Percentiles rank a stretch among this genome's conserved stretches.
Conservation (phyloP, 2,113 vertebrate genomes). For the Pterocles orientalis region DNA sequence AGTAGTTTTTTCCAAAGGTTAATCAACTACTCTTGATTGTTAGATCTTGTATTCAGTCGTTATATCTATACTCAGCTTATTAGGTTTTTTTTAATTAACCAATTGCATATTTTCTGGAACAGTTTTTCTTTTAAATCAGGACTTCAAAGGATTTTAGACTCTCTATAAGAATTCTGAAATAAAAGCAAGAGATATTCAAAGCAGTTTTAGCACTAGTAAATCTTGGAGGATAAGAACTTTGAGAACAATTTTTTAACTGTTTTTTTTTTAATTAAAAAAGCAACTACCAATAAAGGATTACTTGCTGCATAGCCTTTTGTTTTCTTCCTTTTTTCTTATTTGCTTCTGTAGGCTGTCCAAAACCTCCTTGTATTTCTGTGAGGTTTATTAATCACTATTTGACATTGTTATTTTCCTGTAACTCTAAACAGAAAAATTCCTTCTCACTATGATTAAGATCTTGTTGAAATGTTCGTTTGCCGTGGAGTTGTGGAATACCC, state of each 20-base stretch:
- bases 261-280: background rate
- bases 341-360: background rate
- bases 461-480: background rate
- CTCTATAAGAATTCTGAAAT: background rate
- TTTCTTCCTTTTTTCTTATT: background rate
- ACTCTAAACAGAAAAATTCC: background rate
- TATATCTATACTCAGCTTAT: background rate
- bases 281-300: background rate
- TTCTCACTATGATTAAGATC: background rate
- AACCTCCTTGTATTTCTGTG: background rate
- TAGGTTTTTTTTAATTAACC: background rate
- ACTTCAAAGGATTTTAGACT: background rate
- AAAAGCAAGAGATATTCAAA: background rate
- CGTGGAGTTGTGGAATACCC: background rate
- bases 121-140: background rate
- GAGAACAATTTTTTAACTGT: background rate
- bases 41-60: background rate
- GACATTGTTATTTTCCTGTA: background rate
- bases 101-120: background rate
- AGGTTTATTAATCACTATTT: background rate
- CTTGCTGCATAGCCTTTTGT: background rate
- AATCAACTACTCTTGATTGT: background rate
- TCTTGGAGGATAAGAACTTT: background rate
- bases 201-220: background rate
- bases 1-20: background rate